Percentiles rank a stretch among this genome's conserved stretches.
These are phyloP conservation scores for Tetranychus piercei DNA, from an alignment of 2,888 invertebrate genomes.

Conservation along the genomic window DNA sequence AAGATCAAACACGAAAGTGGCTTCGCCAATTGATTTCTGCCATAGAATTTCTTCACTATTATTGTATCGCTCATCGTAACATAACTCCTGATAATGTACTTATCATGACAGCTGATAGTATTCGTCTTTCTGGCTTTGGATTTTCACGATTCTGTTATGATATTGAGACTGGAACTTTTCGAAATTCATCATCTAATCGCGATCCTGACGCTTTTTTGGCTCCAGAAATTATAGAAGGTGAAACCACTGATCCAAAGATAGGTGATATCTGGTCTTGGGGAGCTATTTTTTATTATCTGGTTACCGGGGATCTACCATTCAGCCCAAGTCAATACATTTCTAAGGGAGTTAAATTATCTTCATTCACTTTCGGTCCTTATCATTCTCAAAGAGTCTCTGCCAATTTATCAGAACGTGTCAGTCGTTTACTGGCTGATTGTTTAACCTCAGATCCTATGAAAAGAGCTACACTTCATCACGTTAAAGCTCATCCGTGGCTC, in stretches of 20 bases:
- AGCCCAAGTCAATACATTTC: not conserved
- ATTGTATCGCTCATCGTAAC: conserved; percentile 8
- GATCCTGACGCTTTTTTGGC: not conserved
- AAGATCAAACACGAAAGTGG: not conserved
- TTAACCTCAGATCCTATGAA: not conserved
- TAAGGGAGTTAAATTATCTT: not conserved
- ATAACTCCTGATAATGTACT: not conserved
- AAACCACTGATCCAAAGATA: not conserved
- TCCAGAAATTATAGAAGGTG: not conserved
- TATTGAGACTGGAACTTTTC: conserved; percentile 1
- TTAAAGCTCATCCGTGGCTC: not conserved
- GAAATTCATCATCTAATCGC: conserved; percentile 2
- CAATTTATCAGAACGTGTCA: not conserved
- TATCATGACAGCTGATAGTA: not conserved
- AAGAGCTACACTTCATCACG: not conserved
- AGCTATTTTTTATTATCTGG: not conserved
- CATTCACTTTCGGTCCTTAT: not conserved
- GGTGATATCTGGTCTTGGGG: conserved; percentile 1
- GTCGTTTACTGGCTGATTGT: not conserved
- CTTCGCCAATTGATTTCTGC: not conserved
- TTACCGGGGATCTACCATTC: not conserved
- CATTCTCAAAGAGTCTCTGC: not conserved
- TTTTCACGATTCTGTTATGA: conserved; percentile 7
- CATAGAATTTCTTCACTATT: conserved; percentile 5
- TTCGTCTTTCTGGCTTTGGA: not conserved